Base-by-base conservation (phyloP, 2,797 vertebrate genomes). In the Pampus argenteus region DNA sequence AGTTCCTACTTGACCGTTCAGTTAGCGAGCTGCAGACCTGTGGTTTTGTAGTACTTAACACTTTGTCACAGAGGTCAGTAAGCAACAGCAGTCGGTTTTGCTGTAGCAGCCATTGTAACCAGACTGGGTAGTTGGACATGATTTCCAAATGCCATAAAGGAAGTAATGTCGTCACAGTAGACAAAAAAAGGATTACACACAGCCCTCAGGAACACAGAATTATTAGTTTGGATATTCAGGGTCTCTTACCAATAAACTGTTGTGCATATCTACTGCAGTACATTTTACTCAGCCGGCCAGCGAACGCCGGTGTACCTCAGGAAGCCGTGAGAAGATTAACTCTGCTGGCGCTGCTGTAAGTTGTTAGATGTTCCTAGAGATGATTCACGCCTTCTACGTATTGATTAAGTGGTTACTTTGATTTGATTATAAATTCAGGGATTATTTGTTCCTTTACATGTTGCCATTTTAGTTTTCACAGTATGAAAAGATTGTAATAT, bases 401-500 rank as follows among this genome's bases (percentile, higher is more conserved):
- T 40, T 44, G 64, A 61, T 66, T 79, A 18, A 74, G 78, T 66
- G 60, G 50, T 45, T 40, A 59, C 62, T 63, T 79, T 71, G 79
- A 75, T 74, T 73, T 52, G 42, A 34, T 78, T 69, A 54, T n/a
- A n/a, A n/a, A n/a, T 61, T 8, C 66, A 44, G 54, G 58, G 54
- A 58, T 40, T n/a, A 14, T 14, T 36, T 20, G 31, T 74, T 67
- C 66, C 71, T 68, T 68, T 20, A 71, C 47, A 42, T 75, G 29
- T 17, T 64, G 57, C 65, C 71, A 60, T 45, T 18, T 36, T 66
- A n/a, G n/a, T n/a, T n/a, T n/a, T n/a, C n/a, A n/a, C 74, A 70
- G 54, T 78, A 49, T 58, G n/a, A 54, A 68, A 61, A 69, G 31
- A 58, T 20, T 2, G 60, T 34, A 71, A 72, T 78, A 65, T 31